Evolutionary conservation across 2,797 vertebrate species (phyloP), one percentile per base, ranked within the genome.

Genomic region (Sciurus vulgaris): DNA sequence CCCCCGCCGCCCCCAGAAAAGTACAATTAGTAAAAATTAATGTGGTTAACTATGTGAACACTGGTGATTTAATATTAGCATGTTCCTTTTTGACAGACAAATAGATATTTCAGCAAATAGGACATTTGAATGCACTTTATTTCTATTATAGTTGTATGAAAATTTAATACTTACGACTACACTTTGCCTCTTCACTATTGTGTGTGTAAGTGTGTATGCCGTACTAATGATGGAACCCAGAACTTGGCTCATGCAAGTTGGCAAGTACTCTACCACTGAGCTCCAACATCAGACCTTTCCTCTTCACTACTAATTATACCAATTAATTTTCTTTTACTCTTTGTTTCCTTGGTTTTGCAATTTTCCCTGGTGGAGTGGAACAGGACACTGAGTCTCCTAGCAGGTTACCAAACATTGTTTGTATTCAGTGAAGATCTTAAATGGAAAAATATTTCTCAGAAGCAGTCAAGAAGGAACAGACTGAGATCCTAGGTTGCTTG

Each of bases 31-130:
- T 33, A 76, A 6, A 47, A 70, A 35, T 14, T 93, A 87, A 69
- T 87, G 7, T 59, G 3, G 17, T 93, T 91, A 95, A 83, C 10
- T 77, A 51, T 81, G 81, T 79, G 38, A 85, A 47, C 79, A 49
- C 30, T 78, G n/a, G 5, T 54, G 12, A 59, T 89, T 89, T n/a
- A 30, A 30, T 69, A 35, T 73, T 15, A 92, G 20, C 20, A 54
- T 15, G 12, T 73, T 81, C 56, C n/a, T 26, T 72, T 28, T 61
- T 94, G 38, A 56, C 2, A 81, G 22, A 59, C 81, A 76, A 63
- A 72, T 12, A 70, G 47, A 26, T 77, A 11, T 3, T 92, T 82
- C 26, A 51, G 22, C 88, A 73, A 91, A n/a, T 7, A 88, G 14
- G 59, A 14, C 74, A 63, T 44, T 44, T 79, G 61, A 35, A 61